Conservation (phyloP, 2,113 vertebrate genomes). For the Naja naja region DNA sequence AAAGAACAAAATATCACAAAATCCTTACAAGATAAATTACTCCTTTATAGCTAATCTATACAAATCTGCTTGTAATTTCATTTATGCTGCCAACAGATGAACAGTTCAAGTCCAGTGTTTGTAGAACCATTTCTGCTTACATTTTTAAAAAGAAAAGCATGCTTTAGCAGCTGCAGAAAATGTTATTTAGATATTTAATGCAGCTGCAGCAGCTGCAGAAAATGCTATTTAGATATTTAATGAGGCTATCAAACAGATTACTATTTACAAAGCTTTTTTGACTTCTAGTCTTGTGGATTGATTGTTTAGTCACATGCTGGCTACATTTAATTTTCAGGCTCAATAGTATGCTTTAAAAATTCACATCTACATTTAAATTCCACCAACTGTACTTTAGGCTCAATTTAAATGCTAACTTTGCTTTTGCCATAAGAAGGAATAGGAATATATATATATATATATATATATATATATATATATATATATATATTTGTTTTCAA, state of each 20-base stretch:
- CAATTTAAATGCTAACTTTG: background rate
- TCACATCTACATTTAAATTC: background rate
- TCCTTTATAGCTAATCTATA: constrained; percentile 30
- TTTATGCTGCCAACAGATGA: constrained; percentile 54
- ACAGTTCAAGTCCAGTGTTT: constrained; percentile 57
- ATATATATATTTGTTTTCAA: no score
- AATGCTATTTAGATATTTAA: constrained; percentile 61
- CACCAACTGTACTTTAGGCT: background rate
- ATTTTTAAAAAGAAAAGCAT: constrained; percentile 49
- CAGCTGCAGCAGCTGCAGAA: constrained; percentile 62
- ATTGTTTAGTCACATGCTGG: constrained; percentile 1
- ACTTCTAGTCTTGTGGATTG: constrained; percentile 36
- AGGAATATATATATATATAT: no score
- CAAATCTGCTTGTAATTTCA: constrained; percentile 46
- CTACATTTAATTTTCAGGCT: background rate
- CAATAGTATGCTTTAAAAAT: background rate
- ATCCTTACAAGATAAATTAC: constrained; percentile 9
- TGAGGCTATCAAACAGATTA: constrained; percentile 37
- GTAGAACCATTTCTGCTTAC: constrained; percentile 44
- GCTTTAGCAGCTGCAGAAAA: constrained; percentile 58
- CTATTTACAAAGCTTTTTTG: constrained; percentile 43
- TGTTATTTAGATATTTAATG: constrained; percentile 59
- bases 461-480: no score
- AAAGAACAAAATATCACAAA: background rate
- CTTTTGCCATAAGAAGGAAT: background rate